Evolutionary conservation across 2,888 invertebrate genomes (phyloP), one percentile per base, ranked within the genome.

Genomic region (Lepidochrysops patricia): DNA sequence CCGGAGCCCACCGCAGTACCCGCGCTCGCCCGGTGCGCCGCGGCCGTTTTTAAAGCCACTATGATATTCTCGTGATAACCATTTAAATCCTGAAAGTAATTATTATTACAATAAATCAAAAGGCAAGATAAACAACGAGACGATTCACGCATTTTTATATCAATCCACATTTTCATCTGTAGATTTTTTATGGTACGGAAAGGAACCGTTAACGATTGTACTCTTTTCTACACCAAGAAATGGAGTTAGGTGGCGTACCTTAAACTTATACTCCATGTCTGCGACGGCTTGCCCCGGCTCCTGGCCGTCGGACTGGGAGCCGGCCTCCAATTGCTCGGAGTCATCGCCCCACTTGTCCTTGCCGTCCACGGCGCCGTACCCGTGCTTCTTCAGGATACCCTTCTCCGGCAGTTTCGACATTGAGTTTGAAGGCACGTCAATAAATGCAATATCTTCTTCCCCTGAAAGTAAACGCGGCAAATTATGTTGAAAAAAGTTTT

Each of bases 51-150:
- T 70, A 97, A 83, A n/a, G 96, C 97, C 79, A 96, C 96, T 68
- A 97, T 91, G 71, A 97, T 95, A 76, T 96, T 96, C 75, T 97
- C 97, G 82, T 97, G 97, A 84, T 97, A 97, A 48, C 97, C 97
- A 77, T 97, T 96, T 49, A 97, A 90, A 63, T 94, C 95, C 90
- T 95, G 95, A n/a, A 96, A 90, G 35, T 1, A n/a, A 27, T 48
- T 19, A 19, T 12, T 25, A 4, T 26, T 29, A 34, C 25, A 57
- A 48, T 5, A 37, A 15, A 29, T 25, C n/a, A n/a, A n/a, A n/a
- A n/a, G n/a, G n/a, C n/a, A n/a, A n/a, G n/a, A n/a, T n/a, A n/a
- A n/a, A n/a, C n/a, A n/a, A n/a, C n/a, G n/a, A n/a, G n/a, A n/a
- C n/a, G n/a, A n/a, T n/a, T n/a, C n/a, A n/a, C n/a, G n/a, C n/a